Base-by-base conservation (phyloP, 1,140 invertebrate species). In the Chrysomallon squamiferum region DNA sequence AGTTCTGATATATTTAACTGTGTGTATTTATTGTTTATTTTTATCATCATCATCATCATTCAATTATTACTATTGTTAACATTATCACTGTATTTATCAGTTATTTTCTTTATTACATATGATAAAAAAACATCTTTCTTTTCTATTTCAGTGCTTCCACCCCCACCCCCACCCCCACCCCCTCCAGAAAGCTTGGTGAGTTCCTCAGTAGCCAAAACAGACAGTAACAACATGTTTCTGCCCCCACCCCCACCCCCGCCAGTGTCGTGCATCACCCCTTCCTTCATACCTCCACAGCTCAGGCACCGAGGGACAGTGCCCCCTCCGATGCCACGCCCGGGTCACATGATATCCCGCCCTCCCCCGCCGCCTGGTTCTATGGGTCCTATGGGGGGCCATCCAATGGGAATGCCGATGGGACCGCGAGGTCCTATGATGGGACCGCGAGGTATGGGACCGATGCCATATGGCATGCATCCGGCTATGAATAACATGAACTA, bases 241-340 rank as follows among this genome's bases (percentile, higher is more conserved):
- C 62, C 72, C 30, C 68, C 77, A 27, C 74, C 71, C 2, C 75
- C 78, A 15, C 78, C 76, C 41, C 78, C 78, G 9, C 74, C 78
- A 25, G 69, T 74, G 11, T 67, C 72, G 13, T 52, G 66, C 38
- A 62, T 66, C 33, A 49, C 65, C 18, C 68, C 72, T 0, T 52
- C 71, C 11, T 78, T 78, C 56, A 57, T 77, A 9, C 76, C 77
- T 4, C 76, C 71, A 15, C 79, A 81, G 62, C 65, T 81, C 2
- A 47, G 77, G 59, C 61, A 72, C 11, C 62, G 73, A 15, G 47
- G 62, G 30, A 73, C 75, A 18, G 63, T 66, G 11, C 73, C 71
- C 30, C 71, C 73, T n/a, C 13, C 56, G 25, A 15, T 45, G 56
- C 65, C 65, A 13, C 25, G 27, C 7, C 66, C 57, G 25, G 35